phyloP scores from a whole-genome alignment of 2,797 vertebrate species.

The Myripristis jacobus region DNA sequence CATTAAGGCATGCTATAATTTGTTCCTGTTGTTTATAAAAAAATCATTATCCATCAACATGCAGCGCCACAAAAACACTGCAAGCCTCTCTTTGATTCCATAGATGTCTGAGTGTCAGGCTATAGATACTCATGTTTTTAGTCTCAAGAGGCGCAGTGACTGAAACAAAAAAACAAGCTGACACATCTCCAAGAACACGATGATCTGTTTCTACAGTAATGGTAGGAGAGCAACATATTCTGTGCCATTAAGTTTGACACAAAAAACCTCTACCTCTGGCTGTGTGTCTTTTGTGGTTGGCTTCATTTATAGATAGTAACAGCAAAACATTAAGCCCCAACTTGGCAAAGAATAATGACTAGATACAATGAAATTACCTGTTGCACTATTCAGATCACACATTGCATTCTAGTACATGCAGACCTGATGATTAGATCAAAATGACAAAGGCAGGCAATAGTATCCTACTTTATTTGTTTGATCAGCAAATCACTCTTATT shows the following conservation, averaged over 20 bases:
- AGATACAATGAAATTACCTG: slow-evolving; percentile 14
- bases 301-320: slow-evolving; percentile 39
- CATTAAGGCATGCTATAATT: neutral
- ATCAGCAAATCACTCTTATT: no score
- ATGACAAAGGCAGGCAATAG: no score
- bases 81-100: neutral
- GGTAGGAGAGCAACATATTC: slow-evolving; percentile 7
- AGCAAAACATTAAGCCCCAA: slow-evolving; percentile 32
- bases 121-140: neutral
- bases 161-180: neutral
- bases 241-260: slow-evolving; percentile 16
- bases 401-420: neutral
- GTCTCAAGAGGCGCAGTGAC: slow-evolving; percentile 1
- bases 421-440: neutral
- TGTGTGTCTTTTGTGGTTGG: slow-evolving; percentile 34
- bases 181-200: slow-evolving; percentile 18
- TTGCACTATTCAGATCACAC: neutral
- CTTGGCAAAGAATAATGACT: slow-evolving; percentile 41
- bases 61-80: neutral
- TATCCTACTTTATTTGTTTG: no score
- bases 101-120: neutral
- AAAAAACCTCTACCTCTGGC: slow-evolving; percentile 29
- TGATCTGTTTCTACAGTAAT: slow-evolving; percentile 36
- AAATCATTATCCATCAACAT: neutral
- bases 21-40: slow-evolving; percentile 1